These are phyloP conservation scores for Petaurus breviceps DNA, from an alignment of 2,113 vertebrate genomes.

Conservation along the genomic window DNA sequence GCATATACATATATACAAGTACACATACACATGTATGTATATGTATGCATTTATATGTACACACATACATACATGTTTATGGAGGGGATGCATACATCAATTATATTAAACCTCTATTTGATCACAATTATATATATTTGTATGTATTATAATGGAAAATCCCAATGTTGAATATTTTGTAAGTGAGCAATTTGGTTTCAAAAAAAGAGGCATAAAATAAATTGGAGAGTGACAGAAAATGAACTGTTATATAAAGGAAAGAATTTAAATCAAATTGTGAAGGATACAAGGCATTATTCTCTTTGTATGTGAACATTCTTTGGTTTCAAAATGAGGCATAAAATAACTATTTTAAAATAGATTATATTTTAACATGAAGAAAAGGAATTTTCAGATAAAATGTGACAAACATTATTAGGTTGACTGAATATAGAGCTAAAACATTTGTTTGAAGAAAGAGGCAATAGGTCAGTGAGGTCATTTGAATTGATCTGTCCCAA, in stretches of 20 bases:
- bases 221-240: background rate
- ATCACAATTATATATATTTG: background rate
- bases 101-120: background rate
- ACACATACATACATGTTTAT: background rate
- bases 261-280: background rate
- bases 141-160: background rate
- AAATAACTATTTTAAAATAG: background rate
- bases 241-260: background rate
- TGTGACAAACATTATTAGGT: background rate
- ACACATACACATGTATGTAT: too few relatives aligned
- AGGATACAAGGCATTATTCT: background rate
- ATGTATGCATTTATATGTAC: too few relatives aligned
- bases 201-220: background rate
- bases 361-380: background rate
- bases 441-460: background rate
- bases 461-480: background rate
- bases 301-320: background rate
- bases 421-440: background rate
- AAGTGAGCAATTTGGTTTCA: background rate
- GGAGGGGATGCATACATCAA: background rate
- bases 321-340: background rate
- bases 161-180: background rate
- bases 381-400: background rate
- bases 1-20: too few relatives aligned
- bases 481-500: background rate